Conservation (phyloP, 2,888 invertebrate species). For the Perdita meconis region DNA sequence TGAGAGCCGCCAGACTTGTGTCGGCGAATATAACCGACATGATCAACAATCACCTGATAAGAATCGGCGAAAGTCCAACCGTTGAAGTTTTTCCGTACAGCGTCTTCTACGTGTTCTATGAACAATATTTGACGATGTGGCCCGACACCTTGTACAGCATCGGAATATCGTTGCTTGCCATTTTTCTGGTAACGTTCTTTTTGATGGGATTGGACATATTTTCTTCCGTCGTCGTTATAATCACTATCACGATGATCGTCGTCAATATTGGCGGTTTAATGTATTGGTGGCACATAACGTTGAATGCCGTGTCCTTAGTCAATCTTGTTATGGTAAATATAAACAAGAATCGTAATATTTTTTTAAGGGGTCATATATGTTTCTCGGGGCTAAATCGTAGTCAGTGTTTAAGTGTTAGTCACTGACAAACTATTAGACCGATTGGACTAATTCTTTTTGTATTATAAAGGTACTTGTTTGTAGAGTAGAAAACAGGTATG, state of each 20-base stretch:
- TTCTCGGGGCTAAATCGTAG: no score
- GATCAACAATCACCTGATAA: constrained; percentile 87
- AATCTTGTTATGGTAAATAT: constrained; percentile 94
- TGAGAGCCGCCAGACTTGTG: constrained; percentile 92
- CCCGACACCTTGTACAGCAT: constrained; percentile 94
- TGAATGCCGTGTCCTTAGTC: constrained; percentile 98
- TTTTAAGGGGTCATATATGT: no score
- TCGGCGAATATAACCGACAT: constrained; percentile 93
- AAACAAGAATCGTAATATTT: neutral
- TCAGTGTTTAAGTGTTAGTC: no score
- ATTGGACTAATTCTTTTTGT: neutral
- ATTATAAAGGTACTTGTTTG: no score
- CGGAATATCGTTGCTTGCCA: constrained; percentile 94
- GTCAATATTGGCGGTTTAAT: constrained; percentile 97
- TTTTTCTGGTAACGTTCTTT: constrained; percentile 96
- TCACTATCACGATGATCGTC: constrained; percentile 97
- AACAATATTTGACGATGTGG: constrained; percentile 99
- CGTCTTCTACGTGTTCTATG: constrained; percentile 99
- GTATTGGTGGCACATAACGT: constrained; percentile 98
- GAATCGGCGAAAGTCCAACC: constrained; percentile 83
- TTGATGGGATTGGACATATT: constrained; percentile 97
- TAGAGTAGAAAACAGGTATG: no score
- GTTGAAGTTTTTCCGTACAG: constrained; percentile 95
- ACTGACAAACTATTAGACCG: no score
- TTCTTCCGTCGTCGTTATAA: constrained; percentile 94